A percentile compares a stretch with the other conserved stretches of the same genome.
These are phyloP conservation scores for Lepeophtheirus nordmannii DNA, from an alignment of 2,888 invertebrate genomes.

Conservation along the genomic window DNA sequence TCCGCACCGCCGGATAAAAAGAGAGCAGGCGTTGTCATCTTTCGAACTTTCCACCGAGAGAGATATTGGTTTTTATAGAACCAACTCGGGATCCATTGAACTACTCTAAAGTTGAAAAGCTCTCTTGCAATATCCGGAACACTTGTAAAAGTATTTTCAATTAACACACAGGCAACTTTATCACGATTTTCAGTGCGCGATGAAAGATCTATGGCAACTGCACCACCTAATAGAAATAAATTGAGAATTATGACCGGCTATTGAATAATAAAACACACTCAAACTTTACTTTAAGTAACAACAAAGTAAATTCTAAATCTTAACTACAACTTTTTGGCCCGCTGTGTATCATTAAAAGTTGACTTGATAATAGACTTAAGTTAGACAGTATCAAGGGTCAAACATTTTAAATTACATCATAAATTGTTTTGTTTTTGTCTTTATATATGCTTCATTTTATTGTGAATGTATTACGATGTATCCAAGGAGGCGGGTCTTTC, in stretches of 20 bases:
- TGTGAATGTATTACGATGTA: no score
- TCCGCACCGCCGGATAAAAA: constrained; percentile 79
- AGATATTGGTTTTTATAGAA: constrained; percentile 33
- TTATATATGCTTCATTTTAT: neutral
- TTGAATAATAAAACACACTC: neutral
- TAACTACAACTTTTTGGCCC: no score
- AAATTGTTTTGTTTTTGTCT: neutral
- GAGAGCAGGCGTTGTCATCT: constrained; percentile 57
- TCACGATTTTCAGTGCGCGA: constrained; percentile 56
- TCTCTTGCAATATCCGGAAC: constrained; percentile 81
- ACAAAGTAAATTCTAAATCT: no score
- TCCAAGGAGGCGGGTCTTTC: no score
- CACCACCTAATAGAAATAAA: constrained; percentile 50
- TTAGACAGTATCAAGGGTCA: neutral
- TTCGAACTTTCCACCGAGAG: constrained; percentile 49
- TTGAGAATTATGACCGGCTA: no score
- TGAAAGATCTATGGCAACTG: constrained; percentile 74
- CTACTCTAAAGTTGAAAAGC: constrained; percentile 44
- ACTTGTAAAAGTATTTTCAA: constrained; percentile 89
- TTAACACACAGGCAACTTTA: constrained; percentile 66
- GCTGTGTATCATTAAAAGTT: neutral
- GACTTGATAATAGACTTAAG: neutral
- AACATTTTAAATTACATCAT: neutral
- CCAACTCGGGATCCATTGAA: constrained; percentile 25
- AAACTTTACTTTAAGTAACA: no score